Conservation (phyloP, 2,113 vertebrate species). For the Oryctolagus cuniculus region DNA sequence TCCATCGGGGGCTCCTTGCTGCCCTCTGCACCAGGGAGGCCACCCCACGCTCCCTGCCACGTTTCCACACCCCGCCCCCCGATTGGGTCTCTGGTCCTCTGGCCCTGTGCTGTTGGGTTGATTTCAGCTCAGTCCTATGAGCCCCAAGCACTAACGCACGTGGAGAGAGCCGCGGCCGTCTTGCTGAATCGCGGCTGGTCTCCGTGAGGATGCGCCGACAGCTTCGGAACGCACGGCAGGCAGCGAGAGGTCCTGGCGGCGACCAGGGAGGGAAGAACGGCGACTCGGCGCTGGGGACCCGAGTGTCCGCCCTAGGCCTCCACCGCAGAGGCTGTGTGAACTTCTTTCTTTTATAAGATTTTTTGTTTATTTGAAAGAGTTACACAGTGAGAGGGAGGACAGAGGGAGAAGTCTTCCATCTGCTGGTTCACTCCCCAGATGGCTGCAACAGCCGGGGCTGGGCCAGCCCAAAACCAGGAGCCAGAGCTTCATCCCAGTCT, state of each 20-base stretch:
- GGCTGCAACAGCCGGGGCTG: too few relatives aligned
- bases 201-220: background rate
- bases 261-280: background rate
- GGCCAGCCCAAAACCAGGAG: too few relatives aligned
- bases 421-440: too few relatives aligned
- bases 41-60: fast-evolving
- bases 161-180: background rate
- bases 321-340: background rate
- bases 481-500: too few relatives aligned
- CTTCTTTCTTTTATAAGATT: background rate
- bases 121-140: background rate
- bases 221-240: background rate
- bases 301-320: background rate
- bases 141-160: fast-evolving
- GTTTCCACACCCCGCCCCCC: background rate
- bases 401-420: too few relatives aligned
- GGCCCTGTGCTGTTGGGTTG: background rate
- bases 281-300: background rate
- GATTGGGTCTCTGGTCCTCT: background rate
- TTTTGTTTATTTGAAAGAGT: too few relatives aligned
- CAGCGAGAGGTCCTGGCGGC: background rate
- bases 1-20: background rate
- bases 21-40: too few relatives aligned
- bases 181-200: background rate
- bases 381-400: too few relatives aligned